Base-by-base conservation (phyloP, 1,140 invertebrate genomes). In the Agrypnia vestita region DNA sequence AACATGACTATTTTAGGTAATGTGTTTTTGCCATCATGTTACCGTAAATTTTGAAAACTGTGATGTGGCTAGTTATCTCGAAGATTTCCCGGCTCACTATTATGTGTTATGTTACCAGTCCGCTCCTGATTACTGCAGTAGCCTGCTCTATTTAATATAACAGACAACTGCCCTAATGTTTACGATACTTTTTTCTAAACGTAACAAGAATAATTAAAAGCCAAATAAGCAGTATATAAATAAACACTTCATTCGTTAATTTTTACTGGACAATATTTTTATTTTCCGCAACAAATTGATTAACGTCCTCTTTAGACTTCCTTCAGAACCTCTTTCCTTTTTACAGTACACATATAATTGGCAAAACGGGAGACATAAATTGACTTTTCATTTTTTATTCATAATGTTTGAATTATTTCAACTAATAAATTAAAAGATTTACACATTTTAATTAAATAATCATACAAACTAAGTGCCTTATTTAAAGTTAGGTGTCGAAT, bases 321-420 rank as follows among this genome's bases (percentile, higher is more conserved):
- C 35, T 71, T 47, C 15, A 44, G 64, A 77, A 67, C 62, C 19
- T 49, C 61, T 12, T n/a, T 79, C 76, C 49, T 76, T 69, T 79
- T 79, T 77, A 82, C 61, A 82, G 62, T 79, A 82, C 78, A 82
- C 67, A 69, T 79, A 82, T 82, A 82, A 82, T 82, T 82, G 81
- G 81, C 81, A 82, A 82, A 80, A 82, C 76, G 81, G 81, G 81
- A 82, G 81, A 82, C 76, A 71, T 69, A 69, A 78, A 55, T 71
- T 78, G 62, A 55, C 61, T 46, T 56, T 71, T 51, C 46, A 64
- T 76, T 61, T 64, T 35, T 49, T 17, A 67, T 67, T 25, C 1
- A 75, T 59, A 59, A 75, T 11, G 55, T 59, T 17, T 35, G 25
- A 35, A 35, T 35, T 35, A 56, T 13, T 75, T 75, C 43, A 75